Evolutionary conservation across 2,888 invertebrate genomes (phyloP).

Genomic region (Caenorhabditis wallacei): DNA sequence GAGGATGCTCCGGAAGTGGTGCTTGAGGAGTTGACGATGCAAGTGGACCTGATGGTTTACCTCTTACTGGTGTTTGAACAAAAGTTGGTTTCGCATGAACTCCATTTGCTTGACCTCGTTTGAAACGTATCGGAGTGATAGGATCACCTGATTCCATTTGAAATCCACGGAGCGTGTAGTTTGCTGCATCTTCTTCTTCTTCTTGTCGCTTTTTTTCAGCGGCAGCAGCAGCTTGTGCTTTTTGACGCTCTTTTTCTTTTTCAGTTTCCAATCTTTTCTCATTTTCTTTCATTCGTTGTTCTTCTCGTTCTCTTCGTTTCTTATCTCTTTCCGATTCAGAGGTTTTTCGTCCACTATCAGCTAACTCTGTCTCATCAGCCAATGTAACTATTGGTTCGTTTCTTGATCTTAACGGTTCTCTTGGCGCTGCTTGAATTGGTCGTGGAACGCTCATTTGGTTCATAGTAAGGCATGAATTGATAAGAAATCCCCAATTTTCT

Average conservation of each 20-base stretch:
- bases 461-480: constrained; percentile 14
- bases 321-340: constrained; percentile 1
- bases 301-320: not conserved
- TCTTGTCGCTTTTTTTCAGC: constrained; percentile 18
- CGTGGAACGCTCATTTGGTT: constrained; percentile 8
- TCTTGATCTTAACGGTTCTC: constrained; percentile 12
- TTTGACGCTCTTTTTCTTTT: constrained; percentile 8
- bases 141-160: not conserved
- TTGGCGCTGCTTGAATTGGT: constrained; percentile 27
- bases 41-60: not conserved
- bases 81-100: constrained; percentile 5
- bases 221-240: not conserved
- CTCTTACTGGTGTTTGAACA: constrained; percentile 20
- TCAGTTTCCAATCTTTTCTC: not conserved
- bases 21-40: constrained; percentile 25
- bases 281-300: not conserved
- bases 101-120: constrained; percentile 5
- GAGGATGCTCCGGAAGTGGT: not conserved
- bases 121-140: constrained; percentile 54
- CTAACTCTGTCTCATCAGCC: constrained; percentile 52
- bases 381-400: constrained; percentile 59
- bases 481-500: constrained; percentile 50
- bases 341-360: not conserved
- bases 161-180: constrained; percentile 44
- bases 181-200: constrained; percentile 39